Conservation (phyloP, 2,888 invertebrate genomes). For the Platypus cylindrus region DNA sequence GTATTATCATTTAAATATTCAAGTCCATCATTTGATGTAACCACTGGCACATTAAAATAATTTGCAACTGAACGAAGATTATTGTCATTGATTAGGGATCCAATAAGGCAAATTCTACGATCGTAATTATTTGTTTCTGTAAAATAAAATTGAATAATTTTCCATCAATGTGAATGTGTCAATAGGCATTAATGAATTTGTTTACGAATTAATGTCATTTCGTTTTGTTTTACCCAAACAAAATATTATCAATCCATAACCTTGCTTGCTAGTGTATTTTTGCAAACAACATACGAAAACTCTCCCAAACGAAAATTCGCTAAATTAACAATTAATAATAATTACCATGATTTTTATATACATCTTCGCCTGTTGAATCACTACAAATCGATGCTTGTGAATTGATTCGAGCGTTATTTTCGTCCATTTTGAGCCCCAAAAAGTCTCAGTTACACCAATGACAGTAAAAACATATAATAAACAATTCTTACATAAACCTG, state of each 20-base stretch:
- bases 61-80: constrained; percentile 44
- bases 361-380: constrained; percentile 32
- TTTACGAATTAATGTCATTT: no score
- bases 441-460: constrained; percentile 27
- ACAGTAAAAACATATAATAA: constrained; percentile 15
- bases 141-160: constrained; percentile 3
- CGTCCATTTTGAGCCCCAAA: constrained; percentile 35
- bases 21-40: constrained; percentile 47
- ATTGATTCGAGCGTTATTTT: constrained; percentile 31
- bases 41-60: constrained; percentile 49
- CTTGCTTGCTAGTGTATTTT: no score
- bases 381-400: constrained; percentile 34
- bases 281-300: no score
- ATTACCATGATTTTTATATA: constrained; percentile 30
- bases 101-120: constrained; percentile 50
- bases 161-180: background rate
- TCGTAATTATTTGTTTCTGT: constrained; percentile 10
- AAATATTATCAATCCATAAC: constrained; percentile 16
- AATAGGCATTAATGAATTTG: constrained; percentile 12
- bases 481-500: constrained; percentile 3
- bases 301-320: no score
- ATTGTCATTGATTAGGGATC: constrained; percentile 41
- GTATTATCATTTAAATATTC: constrained; percentile 46
- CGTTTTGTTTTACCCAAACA: no score
- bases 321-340: constrained; percentile 6